Evolutionary conservation across 2,888 invertebrate genomes (phyloP), one percentile per base, ranked within the genome.

Genomic region (Brassicogethes aeneus): DNA sequence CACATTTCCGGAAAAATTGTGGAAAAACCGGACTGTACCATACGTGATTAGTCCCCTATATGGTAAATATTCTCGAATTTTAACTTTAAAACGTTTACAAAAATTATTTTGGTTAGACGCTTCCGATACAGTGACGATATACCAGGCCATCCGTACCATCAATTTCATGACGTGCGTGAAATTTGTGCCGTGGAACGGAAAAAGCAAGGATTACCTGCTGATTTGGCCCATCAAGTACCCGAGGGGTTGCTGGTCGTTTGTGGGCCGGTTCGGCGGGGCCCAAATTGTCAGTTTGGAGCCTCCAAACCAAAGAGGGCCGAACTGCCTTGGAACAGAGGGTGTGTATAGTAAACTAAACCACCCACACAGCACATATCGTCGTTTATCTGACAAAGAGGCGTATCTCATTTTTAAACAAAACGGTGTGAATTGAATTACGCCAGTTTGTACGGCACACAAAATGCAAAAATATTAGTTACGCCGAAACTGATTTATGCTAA

Each of bases 241-340:
- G 0, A 70, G 73, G 50, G 76, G 86, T 10, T 87, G 86, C 60
- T 85, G 83, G 76, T 85, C 85, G 1, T 83, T 79, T 54, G 81
- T 87, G 2, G 87, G 87, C 0, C 70, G 76, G 52, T 74, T 74
- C 32, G 86, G 87, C 0, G 86, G 86, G 0, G 74, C 79, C 8
- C 87, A 88, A 64, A 73, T 83, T 2, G 72, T 88, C 0, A 80
- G 83, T 1, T 65, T 88, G 32, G 78, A 80, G 59, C 70, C 75
- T 0, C 80, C 81, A 0, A 77, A 80, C 50, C 64, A 69, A 8
- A 70, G 59, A 2, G 77, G 80, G 12, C 72, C 75, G 0, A 80
- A 81, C 46, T 82, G 82, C 57, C 70, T 82, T 34, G 79, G 79
- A 33, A 74, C 66, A 17, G 77, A 80, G 57, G 84, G 86, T n/a